Evolutionary conservation across 2,888 invertebrate species (phyloP).

Genomic region (Ochropacha duplaris): DNA sequence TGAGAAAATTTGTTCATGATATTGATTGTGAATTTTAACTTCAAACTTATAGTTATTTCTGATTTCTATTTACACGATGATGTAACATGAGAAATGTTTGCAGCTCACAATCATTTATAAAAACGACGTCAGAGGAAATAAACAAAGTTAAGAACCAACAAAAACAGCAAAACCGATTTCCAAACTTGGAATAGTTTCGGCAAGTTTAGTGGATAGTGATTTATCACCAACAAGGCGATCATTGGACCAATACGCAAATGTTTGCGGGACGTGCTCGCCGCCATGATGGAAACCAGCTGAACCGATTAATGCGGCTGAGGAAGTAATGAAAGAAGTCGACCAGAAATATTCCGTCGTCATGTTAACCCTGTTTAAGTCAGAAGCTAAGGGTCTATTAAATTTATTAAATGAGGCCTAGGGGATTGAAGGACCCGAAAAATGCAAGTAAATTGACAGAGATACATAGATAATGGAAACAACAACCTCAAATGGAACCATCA

Average conservation of each 20-base stretch:
- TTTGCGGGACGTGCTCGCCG: slow-evolving; percentile 10
- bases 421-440: background rate
- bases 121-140: slow-evolving; percentile 4
- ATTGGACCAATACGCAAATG: slow-evolving; percentile 22
- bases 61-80: background rate
- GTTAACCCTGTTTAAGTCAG: slow-evolving; percentile 18
- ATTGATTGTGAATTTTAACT: background rate
- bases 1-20: background rate
- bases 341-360: slow-evolving; percentile 22
- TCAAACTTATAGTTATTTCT: background rate
- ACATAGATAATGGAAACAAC: background rate
- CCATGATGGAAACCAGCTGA: slow-evolving; percentile 14
- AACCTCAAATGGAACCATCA: too few species aligned
- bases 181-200: background rate
- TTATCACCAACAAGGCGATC: slow-evolving; percentile 25
- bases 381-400: slow-evolving; percentile 1
- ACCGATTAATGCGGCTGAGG: slow-evolving; percentile 27
- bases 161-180: background rate
- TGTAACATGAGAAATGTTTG: background rate
- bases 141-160: slow-evolving; percentile 5
- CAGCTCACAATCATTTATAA: background rate
- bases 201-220: slow-evolving; percentile 19
- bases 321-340: slow-evolving; percentile 21
- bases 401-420: background rate
- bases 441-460: background rate